A percentile compares a stretch with the other conserved stretches of the same genome.
These are phyloP conservation scores for Holothuria glaberrima DNA, from an alignment of 35 echinoderm and acorn worm species.

Conservation along the genomic window DNA sequence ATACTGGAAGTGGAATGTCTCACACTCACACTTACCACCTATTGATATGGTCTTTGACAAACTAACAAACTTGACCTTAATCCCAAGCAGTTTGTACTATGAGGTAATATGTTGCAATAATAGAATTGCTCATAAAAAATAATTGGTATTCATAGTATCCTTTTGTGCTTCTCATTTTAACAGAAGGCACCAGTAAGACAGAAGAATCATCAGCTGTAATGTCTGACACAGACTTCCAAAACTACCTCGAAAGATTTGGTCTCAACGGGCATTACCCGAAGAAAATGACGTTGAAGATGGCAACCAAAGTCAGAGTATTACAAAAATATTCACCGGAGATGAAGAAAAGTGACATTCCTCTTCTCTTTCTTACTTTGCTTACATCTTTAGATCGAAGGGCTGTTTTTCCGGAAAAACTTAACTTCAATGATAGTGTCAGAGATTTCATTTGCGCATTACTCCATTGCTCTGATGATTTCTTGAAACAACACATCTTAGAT, in stretches of 20 bases:
- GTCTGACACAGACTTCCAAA: background rate
- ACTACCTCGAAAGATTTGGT: background rate
- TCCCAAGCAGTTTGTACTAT: too few species aligned
- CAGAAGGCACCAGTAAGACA: too few species aligned
- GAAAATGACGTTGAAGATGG: background rate
- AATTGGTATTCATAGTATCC: too few species aligned
- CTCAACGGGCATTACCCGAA: background rate
- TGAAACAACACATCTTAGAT: conserved; percentile 31
- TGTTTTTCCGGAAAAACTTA: background rate
- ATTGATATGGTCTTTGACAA: too few species aligned
- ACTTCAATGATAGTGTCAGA: background rate
- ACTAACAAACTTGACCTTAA: too few species aligned
- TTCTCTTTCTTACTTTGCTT: background rate
- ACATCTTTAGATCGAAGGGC: conserved; percentile 1
- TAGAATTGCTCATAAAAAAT: too few species aligned
- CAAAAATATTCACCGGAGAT: background rate
- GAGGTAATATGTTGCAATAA: too few species aligned
- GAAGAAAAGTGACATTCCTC: too few species aligned
- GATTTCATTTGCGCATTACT: conserved; percentile 21
- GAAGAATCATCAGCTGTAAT: too few species aligned
- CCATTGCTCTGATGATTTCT: background rate
- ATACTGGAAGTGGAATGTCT: too few species aligned
- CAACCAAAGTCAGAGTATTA: background rate
- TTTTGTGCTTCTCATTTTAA: too few species aligned
- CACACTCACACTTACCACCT: too few species aligned